phyloP scores from a whole-genome alignment of 2,113 vertebrate species.

The Gila orcuttii region DNA sequence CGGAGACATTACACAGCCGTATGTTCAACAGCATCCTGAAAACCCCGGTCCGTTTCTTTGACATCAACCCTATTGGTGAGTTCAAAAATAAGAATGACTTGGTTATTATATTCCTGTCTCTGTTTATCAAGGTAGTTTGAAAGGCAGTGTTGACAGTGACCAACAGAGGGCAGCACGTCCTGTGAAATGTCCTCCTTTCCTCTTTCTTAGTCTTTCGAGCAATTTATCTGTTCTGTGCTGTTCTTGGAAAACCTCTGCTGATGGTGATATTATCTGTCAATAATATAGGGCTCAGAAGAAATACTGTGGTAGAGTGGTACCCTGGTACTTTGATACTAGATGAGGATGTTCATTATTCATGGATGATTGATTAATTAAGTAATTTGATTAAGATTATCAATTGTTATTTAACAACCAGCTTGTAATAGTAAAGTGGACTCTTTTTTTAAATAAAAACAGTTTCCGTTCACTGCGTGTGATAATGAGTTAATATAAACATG shows the following conservation, averaged over 20 bases:
- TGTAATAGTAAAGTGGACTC: neutral
- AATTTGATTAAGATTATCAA: neutral
- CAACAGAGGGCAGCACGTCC: constrained; percentile 28
- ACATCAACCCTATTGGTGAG: constrained; percentile 93
- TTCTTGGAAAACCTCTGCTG: neutral
- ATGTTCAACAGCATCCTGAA: constrained; percentile 89
- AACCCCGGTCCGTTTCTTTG: constrained; percentile 89
- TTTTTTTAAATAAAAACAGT: too few species aligned
- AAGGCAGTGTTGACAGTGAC: neutral
- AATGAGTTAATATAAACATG: too few species aligned
- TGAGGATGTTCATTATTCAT: neutral
- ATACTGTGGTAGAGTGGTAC: neutral
- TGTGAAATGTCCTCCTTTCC: neutral
- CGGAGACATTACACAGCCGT: constrained; percentile 85
- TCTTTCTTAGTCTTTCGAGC: too few species aligned
- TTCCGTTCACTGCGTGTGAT: too few species aligned
- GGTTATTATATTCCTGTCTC: neutral
- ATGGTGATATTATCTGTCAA: neutral
- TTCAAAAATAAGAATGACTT: neutral
- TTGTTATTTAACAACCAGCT: neutral
- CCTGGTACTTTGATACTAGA: neutral
- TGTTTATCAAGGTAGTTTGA: neutral
- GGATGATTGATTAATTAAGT: neutral
- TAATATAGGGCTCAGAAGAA: neutral
- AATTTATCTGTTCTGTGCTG: neutral